Evolutionary conservation across 2,888 invertebrate species (phyloP).

Genomic region (Nephrocerus scutellatus): DNA sequence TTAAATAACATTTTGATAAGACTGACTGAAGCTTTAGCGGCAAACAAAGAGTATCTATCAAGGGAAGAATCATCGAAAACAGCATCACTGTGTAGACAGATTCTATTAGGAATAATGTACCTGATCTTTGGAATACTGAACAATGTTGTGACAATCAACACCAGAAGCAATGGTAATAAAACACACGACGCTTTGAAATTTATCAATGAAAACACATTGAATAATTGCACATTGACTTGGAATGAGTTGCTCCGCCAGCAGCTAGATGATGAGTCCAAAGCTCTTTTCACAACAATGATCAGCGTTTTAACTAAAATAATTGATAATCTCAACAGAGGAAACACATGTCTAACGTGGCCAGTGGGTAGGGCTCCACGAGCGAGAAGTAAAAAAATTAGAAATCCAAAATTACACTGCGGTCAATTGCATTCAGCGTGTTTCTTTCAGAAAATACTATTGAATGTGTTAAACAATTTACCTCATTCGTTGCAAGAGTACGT

Average conservation of each 20-base stretch:
- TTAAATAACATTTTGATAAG: constrained; percentile 33
- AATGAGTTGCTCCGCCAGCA: constrained; percentile 24
- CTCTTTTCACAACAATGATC: constrained; percentile 30
- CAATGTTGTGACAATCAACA: constrained; percentile 29
- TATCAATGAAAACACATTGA: constrained; percentile 33
- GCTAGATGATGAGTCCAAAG: constrained; percentile 8
- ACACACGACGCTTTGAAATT: constrained; percentile 23
- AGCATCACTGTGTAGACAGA: constrained; percentile 14
- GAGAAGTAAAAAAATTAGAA: constrained; percentile 23
- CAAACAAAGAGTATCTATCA: constrained; percentile 8
- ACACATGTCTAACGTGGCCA: too few relatives aligned
- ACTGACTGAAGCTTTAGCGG: constrained; percentile 25
- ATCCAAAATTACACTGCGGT: constrained; percentile 35
- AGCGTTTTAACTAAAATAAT: constrained; percentile 35
- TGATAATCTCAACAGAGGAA: constrained; percentile 35
- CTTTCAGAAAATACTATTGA: constrained; percentile 40
- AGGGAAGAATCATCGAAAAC: constrained; percentile 11
- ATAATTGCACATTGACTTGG: constrained; percentile 34
- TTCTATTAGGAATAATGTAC: constrained; percentile 35
- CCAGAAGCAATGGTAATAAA: constrained; percentile 15
- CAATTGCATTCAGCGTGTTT: too few relatives aligned
- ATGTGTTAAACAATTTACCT: constrained; percentile 29
- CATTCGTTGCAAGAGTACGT: constrained; percentile 33
- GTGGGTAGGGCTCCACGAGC: constrained; percentile 16
- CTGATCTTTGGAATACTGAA: constrained; percentile 40